Conservation (phyloP, 2,113 vertebrate genomes). For the Castor canadensis region DNA sequence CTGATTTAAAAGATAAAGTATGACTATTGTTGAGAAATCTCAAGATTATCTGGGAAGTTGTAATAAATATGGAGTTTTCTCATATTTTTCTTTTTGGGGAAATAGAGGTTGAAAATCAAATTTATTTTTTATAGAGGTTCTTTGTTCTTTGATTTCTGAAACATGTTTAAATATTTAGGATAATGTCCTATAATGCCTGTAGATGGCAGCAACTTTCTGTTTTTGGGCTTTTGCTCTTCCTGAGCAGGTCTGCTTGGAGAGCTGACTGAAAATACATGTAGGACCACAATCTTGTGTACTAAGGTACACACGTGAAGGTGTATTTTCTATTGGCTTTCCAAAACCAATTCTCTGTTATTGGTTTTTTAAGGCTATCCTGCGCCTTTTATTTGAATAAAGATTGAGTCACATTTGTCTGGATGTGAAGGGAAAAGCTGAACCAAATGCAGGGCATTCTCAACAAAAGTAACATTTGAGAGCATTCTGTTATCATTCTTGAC, state of each 20-base stretch:
- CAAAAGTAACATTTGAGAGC: not conserved
- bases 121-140: not conserved
- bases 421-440: slow-evolving; percentile 7
- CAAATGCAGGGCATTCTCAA: not conserved
- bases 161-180: not conserved
- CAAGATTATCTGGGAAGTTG: not conserved
- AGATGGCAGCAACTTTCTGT: slow-evolving; percentile 84
- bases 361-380: slow-evolving; percentile 44
- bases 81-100: not conserved
- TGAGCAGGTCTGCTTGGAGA: not conserved
- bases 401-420: slow-evolving; percentile 6
- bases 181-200: slow-evolving; percentile 30
- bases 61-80: not conserved
- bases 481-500: not conserved
- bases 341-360: slow-evolving; percentile 63
- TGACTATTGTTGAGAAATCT: not conserved
- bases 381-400: slow-evolving; percentile 56
- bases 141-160: slow-evolving; percentile 20
- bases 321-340: slow-evolving; percentile 33
- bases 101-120: not conserved
- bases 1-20: not conserved
- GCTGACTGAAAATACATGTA: not conserved
- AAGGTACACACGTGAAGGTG: not conserved
- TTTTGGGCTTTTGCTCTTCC: not conserved
- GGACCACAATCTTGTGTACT: not conserved